Evolutionary conservation across 2,797 vertebrate genomes (phyloP).

Genomic region (Eulemur mongoz): DNA sequence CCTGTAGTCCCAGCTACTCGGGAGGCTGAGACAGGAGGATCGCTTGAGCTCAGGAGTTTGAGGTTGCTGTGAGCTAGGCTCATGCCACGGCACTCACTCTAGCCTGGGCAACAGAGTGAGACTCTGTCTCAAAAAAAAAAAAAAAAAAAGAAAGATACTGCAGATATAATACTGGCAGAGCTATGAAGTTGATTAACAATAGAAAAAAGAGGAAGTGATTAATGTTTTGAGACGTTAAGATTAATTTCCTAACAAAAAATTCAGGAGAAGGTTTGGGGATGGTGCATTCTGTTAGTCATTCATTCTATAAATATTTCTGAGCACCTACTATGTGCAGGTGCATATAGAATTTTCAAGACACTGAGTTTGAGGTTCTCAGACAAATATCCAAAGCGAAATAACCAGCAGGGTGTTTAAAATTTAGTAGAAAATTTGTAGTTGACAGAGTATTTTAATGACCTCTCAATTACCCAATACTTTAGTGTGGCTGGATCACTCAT

Average conservation of each 20-base stretch:
- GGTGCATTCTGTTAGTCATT: neutral
- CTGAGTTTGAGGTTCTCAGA: neutral
- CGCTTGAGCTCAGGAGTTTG: too few species aligned
- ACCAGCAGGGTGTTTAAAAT: neutral
- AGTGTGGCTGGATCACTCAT: neutral
- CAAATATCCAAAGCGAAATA: neutral
- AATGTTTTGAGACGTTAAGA: neutral
- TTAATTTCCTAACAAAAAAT: neutral
- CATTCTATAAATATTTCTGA: neutral
- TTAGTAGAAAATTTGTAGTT: neutral
- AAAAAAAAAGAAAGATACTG: neutral
- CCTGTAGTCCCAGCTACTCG: too few species aligned
- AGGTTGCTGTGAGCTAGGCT: too few species aligned
- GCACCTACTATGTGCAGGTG: neutral
- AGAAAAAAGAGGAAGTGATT: neutral
- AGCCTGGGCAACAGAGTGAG: too few species aligned
- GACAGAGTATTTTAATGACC: neutral
- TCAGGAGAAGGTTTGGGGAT: neutral
- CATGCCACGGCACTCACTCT: too few species aligned
- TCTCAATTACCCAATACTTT: neutral
- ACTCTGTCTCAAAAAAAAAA: too few species aligned
- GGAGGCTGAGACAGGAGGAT: too few species aligned
- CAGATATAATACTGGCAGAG: neutral
- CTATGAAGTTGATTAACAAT: neutral
- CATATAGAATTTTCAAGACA: conserved; percentile 7